Evolutionary conservation across 1,140 invertebrate genomes (phyloP).

Genomic region (Eumeta japonica): DNA sequence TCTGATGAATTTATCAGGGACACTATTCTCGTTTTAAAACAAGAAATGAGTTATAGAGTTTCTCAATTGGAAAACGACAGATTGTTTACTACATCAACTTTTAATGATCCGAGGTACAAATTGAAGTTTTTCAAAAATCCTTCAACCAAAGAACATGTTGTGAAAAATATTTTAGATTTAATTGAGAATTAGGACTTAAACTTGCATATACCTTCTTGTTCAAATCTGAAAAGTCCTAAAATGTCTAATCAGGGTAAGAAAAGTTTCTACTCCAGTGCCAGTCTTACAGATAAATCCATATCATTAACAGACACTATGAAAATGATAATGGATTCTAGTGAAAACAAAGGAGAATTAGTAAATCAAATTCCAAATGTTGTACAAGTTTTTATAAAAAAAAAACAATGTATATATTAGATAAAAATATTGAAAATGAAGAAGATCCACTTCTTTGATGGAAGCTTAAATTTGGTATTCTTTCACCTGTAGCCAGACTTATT

Average conservation of each 20-base stretch:
- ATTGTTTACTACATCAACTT: constrained; percentile 16
- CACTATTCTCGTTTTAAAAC: too few species aligned
- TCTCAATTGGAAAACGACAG: constrained; percentile 16
- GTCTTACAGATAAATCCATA: constrained; percentile 14
- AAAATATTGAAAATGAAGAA: constrained; percentile 15
- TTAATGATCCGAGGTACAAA: constrained; percentile 19
- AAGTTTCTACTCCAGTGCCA: constrained; percentile 11
- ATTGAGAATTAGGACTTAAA: constrained; percentile 12
- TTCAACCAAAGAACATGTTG: constrained; percentile 13
- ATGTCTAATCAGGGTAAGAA: constrained; percentile 11
- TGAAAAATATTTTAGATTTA: constrained; percentile 18
- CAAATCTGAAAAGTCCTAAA: constrained; percentile 16
- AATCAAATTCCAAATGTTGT: constrained; percentile 15
- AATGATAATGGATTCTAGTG: constrained; percentile 14
- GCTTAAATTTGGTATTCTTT: constrained; percentile 15
- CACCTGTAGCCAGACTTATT: constrained; percentile 13
- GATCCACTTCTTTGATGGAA: constrained; percentile 18
- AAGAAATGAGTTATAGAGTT: constrained; percentile 14
- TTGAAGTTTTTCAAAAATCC: constrained; percentile 15
- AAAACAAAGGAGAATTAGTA: constrained; percentile 14
- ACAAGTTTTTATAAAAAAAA: constrained; percentile 15
- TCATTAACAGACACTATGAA: constrained; percentile 17
- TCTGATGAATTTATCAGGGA: constrained; percentile 13
- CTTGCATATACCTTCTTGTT: constrained; percentile 10
- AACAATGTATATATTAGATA: constrained; percentile 14